Percentiles rank a stretch among this genome's conserved stretches.
These are phyloP conservation scores for Phengaris arion DNA, from an alignment of 2,888 invertebrate species.

Conservation along the genomic window DNA sequence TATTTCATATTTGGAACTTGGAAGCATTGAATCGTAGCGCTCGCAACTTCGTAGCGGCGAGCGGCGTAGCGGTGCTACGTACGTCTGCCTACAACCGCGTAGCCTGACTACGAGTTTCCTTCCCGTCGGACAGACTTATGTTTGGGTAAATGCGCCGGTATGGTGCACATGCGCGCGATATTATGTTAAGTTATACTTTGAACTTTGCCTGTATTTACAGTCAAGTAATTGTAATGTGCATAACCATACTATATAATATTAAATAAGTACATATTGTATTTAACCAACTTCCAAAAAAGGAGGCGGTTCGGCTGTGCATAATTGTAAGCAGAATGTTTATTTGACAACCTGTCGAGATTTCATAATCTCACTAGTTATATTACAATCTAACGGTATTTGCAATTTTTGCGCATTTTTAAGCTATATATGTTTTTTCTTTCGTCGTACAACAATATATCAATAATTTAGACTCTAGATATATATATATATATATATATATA, in stretches of 20 bases:
- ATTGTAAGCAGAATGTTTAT: no score
- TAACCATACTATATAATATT: not conserved
- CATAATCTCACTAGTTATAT: no score
- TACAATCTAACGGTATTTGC: no score
- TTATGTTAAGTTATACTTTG: slow-evolving; percentile 28
- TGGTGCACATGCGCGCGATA: slow-evolving; percentile 65
- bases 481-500: no score
- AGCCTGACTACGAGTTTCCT: slow-evolving; percentile 55
- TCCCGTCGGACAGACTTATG: slow-evolving; percentile 39
- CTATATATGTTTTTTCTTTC: no score
- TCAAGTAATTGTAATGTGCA: not conserved
- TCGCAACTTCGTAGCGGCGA: slow-evolving; percentile 52
- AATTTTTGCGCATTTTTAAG: no score
- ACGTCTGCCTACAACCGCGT: slow-evolving; percentile 52
- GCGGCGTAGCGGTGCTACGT: slow-evolving; percentile 60
- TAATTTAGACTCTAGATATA: no score
- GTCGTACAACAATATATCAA: no score
- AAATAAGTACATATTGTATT: no score
- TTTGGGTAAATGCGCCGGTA: slow-evolving; percentile 48
- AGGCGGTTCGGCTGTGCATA: no score
- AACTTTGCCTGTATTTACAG: not conserved
- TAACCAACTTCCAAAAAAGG: no score
- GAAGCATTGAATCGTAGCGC: slow-evolving; percentile 42
- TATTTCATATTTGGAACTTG: slow-evolving; percentile 32
- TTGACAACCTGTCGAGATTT: no score